These are phyloP conservation scores for Sebastes kiyomatsui DNA, from an alignment of 2,797 vertebrate genomes.

Conservation along the genomic window DNA sequence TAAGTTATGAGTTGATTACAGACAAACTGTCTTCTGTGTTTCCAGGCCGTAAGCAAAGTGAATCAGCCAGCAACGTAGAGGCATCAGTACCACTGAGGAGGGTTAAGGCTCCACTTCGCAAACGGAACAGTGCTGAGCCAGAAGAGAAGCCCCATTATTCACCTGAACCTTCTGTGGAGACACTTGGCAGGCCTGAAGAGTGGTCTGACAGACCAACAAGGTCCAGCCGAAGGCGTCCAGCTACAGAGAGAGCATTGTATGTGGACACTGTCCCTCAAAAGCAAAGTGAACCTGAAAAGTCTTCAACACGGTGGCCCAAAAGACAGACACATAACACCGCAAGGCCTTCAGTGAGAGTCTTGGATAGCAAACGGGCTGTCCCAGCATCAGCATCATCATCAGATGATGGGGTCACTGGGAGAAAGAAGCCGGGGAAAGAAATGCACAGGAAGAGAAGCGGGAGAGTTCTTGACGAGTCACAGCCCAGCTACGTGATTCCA, in stretches of 20 bases:
- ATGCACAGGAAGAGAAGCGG: neutral
- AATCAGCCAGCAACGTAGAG: neutral
- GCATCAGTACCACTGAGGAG: constrained; percentile 32
- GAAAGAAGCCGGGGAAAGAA: neutral
- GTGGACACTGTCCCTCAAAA: constrained; percentile 6
- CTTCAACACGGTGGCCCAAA: constrained; percentile 6
- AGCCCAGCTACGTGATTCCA: rapidly evolving
- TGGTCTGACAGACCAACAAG: neutral
- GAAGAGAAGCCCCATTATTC: neutral
- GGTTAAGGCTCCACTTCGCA: constrained; percentile 32
- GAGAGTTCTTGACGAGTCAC: neutral
- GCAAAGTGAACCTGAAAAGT: neutral
- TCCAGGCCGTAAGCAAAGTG: constrained; percentile 28
- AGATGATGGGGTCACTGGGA: neutral
- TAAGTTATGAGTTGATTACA: neutral
- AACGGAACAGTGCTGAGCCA: neutral
- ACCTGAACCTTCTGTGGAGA: neutral
- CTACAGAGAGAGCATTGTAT: neutral
- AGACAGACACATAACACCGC: neutral
- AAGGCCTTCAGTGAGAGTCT: neutral
- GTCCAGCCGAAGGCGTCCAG: neutral
- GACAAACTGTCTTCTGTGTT: constrained; percentile 10
- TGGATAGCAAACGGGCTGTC: neutral
- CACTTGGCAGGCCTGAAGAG: neutral
- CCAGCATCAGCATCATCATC: neutral